A percentile compares a stretch with the other conserved stretches of the same genome.
These are phyloP conservation scores for Drosophila leonis DNA, from an alignment of 2,888 invertebrate species.

Conservation along the genomic window DNA sequence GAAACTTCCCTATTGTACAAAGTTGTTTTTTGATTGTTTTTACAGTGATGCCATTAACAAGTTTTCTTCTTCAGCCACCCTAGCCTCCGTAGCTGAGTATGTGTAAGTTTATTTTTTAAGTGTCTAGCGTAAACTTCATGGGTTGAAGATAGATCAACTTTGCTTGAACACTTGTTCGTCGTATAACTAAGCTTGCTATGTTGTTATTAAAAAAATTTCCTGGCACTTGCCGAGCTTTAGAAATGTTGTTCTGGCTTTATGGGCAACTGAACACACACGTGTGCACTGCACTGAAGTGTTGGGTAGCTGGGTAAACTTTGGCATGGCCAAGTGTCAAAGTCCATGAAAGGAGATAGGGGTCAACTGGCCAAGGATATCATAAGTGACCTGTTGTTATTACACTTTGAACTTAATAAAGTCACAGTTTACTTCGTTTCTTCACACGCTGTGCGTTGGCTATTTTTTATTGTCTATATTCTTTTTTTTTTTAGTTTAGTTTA, in stretches of 20 bases:
- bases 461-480: slow-evolving; percentile 20
- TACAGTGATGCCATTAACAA: slow-evolving; percentile 40
- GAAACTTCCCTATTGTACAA: slow-evolving; percentile 21
- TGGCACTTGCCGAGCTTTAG: slow-evolving; percentile 63
- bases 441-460: slow-evolving; percentile 20
- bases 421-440: background rate
- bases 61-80: background rate
- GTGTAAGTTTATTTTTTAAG: slow-evolving; percentile 70
- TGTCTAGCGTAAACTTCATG: slow-evolving; percentile 65
- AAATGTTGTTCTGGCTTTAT: slow-evolving; percentile 62
- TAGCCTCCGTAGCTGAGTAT: slow-evolving; percentile 12
- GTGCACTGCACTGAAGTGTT: slow-evolving; percentile 10
- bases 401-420: slow-evolving; percentile 16
- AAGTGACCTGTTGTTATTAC: slow-evolving; percentile 54
- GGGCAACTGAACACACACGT: slow-evolving; percentile 60
- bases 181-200: slow-evolving; percentile 4
- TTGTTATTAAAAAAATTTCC: slow-evolving; percentile 76
- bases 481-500: slow-evolving; percentile 41
- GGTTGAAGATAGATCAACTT: slow-evolving; percentile 49
- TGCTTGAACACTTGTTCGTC: slow-evolving; percentile 21
- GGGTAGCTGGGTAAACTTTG: background rate
- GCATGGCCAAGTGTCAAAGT: slow-evolving; percentile 58
- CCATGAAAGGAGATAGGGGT: slow-evolving; percentile 66
- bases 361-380: slow-evolving; percentile 48
- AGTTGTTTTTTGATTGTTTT: slow-evolving; percentile 44